These are phyloP conservation scores for Pseudorhiza aurosa DNA, from an alignment of 30 jellyfish, hydroid and myxozoan genomes.

Conservation along the genomic window DNA sequence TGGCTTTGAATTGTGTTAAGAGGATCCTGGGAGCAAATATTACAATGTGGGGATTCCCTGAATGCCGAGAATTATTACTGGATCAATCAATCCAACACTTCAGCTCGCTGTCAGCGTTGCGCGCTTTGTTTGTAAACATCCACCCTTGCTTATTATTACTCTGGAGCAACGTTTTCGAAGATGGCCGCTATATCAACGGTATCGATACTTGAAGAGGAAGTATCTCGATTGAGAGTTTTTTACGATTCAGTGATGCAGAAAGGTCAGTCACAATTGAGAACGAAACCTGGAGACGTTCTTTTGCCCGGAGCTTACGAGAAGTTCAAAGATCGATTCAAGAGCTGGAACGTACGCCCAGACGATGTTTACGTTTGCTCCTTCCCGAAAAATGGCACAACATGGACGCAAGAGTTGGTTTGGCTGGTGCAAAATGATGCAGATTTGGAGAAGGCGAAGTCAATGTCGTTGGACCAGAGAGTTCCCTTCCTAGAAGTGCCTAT, in stretches of 20 bases:
- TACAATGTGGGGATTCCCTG: no score
- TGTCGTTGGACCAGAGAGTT: background rate
- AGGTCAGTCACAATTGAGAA: slow-evolving; percentile 14
- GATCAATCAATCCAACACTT: no score
- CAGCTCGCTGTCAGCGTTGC: no score
- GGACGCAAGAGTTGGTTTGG: slow-evolving; percentile 47
- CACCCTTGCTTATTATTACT: no score
- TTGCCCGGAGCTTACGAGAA: slow-evolving; percentile 46
- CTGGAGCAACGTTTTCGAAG: background rate
- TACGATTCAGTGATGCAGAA: background rate
- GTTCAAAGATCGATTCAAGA: background rate
- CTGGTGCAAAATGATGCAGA: slow-evolving; percentile 1
- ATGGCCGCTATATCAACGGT: background rate
- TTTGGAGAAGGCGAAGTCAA: background rate
- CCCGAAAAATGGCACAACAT: slow-evolving; percentile 59
- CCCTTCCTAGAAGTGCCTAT: slow-evolving; percentile 1
- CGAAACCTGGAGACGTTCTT: slow-evolving; percentile 36
- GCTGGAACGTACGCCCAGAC: slow-evolving; percentile 19
- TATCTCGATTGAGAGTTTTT: background rate
- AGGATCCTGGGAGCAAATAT: no score
- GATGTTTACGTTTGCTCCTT: slow-evolving; percentile 24
- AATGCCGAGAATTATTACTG: no score
- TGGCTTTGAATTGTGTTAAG: no score
- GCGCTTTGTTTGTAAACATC: no score
- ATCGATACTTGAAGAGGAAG: background rate